Evolutionary conservation across 2,888 invertebrate genomes (phyloP), one percentile per base, ranked within the genome.

Genomic region (Agriopis leucophaearia): DNA sequence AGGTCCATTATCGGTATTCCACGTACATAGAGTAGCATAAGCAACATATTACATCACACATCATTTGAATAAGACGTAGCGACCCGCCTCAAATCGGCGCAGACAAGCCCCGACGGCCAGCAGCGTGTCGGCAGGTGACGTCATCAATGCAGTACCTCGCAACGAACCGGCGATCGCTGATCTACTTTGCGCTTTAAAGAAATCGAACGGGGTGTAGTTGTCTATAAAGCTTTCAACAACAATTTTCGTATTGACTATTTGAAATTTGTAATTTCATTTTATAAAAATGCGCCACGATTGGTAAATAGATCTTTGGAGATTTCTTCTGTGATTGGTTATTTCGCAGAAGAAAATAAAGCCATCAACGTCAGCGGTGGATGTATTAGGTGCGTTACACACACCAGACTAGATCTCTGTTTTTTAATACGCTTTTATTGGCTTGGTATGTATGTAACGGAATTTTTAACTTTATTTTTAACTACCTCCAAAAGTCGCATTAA

Each of bases 121-220:
- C 55, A 8, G 18, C 55, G 55, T 55, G 55, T 54, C 54, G 40
- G 54, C 54, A 54, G 62, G 73, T 81, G 79, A 82, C 82, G 81
- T 80, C 78, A 79, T 65, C 70, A 74, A 77, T 80, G 80, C 82
- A 82, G 75, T 75, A 74, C 74, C 74, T 76, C 75, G 75, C 64
- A 64, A 66, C 56, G 60, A 42, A 61, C 64, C 16, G 42, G 16
- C 55, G 51, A 47, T 27, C 62, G 51, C 45, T 65, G 62, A 59
- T 59, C 67, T 60, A 70, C 48, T 61, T 47, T 54, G 55, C 27
- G 27, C 27, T 27, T 27, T 27, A 27, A 5, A 27, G 1, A 27
- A 27, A 27, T 27, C 27, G 5, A 27, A 27, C 27, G 27, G 27
- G 27, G n/a, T n/a, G n/a, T 27, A 27, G 27, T 27, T 27, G 27